Evolutionary conservation across 2,888 invertebrate genomes (phyloP).

Genomic region (Frankliniella fusca): DNA sequence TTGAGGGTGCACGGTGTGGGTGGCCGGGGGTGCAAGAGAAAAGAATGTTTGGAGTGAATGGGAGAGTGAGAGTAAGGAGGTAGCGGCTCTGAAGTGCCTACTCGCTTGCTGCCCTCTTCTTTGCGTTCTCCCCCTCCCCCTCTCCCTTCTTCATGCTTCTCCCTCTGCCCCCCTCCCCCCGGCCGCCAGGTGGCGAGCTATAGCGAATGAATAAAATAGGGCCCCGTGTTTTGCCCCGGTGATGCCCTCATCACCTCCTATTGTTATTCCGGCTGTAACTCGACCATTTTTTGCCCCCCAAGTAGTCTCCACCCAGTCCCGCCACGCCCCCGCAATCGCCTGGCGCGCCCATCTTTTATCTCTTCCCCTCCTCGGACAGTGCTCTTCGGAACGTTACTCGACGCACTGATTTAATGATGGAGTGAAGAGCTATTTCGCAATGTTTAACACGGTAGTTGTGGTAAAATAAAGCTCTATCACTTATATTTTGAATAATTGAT

Average conservation of each 20-base stretch:
- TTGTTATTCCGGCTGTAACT: not conserved
- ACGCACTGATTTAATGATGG: no score
- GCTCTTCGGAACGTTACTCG: no score
- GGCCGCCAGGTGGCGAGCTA: not conserved
- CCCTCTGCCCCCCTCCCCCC: not conserved
- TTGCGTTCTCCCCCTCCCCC: not conserved
- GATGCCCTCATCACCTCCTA: constrained; percentile 15
- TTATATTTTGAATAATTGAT: no score
- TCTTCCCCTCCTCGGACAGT: no score
- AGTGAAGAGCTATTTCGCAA: no score
- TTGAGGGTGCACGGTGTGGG: not conserved
- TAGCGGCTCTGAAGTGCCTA: not conserved
- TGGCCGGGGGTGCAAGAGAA: not conserved
- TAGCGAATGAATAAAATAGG: constrained; percentile 10
- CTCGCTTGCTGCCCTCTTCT: not conserved
- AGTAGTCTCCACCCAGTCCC: not conserved
- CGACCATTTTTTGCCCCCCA: not conserved
- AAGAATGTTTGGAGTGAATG: not conserved
- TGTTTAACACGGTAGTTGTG: no score
- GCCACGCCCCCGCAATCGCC: not conserved
- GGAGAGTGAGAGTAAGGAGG: no score
- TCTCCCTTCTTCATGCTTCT: not conserved
- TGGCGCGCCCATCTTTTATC: not conserved
- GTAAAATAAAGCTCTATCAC: no score
- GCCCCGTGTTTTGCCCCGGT: not conserved